Conservation (phyloP, 2,113 vertebrate species). For the Nyctibius bracteatus region DNA sequence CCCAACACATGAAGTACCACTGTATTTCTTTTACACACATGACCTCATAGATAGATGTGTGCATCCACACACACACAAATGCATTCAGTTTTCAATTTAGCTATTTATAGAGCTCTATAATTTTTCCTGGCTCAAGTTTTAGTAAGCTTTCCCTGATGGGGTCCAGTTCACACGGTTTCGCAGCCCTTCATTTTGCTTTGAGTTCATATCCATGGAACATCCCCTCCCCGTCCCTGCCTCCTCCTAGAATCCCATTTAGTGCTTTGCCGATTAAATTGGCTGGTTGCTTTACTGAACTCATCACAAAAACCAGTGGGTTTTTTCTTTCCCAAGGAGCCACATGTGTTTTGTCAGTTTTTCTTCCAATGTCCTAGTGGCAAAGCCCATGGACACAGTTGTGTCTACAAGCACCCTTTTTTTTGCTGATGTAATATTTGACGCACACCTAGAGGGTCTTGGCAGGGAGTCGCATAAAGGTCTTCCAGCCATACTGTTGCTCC, state of each 20-base stretch:
- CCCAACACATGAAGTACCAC: slow-evolving; percentile 13
- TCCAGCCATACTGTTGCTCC: background rate
- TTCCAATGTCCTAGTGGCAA: background rate
- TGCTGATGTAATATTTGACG: background rate
- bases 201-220: background rate
- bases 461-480: background rate
- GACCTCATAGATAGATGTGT: slow-evolving; percentile 27
- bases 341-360: background rate
- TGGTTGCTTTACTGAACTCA: background rate
- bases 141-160: slow-evolving; percentile 1
- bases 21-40: slow-evolving; percentile 29
- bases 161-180: background rate
- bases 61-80: background rate
- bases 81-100: slow-evolving; percentile 49
- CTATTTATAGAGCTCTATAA: slow-evolving; percentile 54
- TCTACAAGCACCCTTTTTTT: background rate
- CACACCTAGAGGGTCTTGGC: background rate
- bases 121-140: slow-evolving; percentile 48
- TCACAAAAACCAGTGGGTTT: background rate
- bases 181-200: background rate
- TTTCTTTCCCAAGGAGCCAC: background rate
- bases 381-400: background rate
- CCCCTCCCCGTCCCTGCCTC: background rate
- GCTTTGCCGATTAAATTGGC: background rate
- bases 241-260: background rate